Conservation (phyloP, 2,888 invertebrate genomes). For the Liopterus haemorrhoidalis region DNA sequence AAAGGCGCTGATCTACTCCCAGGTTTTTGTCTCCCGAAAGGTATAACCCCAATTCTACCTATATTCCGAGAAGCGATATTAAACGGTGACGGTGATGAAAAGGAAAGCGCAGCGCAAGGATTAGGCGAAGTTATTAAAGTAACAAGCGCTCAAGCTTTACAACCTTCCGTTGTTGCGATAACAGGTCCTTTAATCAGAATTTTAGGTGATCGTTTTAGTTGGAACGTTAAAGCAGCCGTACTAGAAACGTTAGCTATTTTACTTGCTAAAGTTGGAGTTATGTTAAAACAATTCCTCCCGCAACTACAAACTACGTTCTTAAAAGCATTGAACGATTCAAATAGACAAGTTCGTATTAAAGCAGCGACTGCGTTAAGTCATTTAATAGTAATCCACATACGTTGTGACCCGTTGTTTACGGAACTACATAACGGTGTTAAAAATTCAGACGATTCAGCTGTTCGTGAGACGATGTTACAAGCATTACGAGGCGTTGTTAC, state of each 20-base stretch:
- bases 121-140: conserved; percentile 72
- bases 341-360: conserved; percentile 79
- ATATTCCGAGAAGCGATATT: conserved; percentile 95
- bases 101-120: conserved; percentile 91
- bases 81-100: conserved; percentile 90
- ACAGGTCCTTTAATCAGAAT: conserved; percentile 97
- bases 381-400: conserved; percentile 84
- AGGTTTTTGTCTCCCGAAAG: conserved; percentile 90
- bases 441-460: conserved; percentile 74
- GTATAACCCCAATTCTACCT: conserved; percentile 85
- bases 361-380: conserved; percentile 83
- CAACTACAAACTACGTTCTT: conserved; percentile 98
- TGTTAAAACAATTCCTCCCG: conserved; percentile 96
- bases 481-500: conserved; percentile 79
- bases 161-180: conserved; percentile 93
- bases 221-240: conserved; percentile 92
- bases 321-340: conserved; percentile 87
- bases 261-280: conserved; percentile 88
- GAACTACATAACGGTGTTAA: conserved; percentile 86
- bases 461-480: conserved; percentile 90
- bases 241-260: conserved; percentile 87
- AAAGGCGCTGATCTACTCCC: conserved; percentile 71
- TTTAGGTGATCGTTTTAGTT: conserved; percentile 89
- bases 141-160: conserved; percentile 81
- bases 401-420: conserved; percentile 90